Percentiles rank a stretch among this genome's conserved stretches.
These are phyloP conservation scores for Bombylius discolor DNA, from an alignment of 2,888 invertebrate genomes.

Conservation along the genomic window DNA sequence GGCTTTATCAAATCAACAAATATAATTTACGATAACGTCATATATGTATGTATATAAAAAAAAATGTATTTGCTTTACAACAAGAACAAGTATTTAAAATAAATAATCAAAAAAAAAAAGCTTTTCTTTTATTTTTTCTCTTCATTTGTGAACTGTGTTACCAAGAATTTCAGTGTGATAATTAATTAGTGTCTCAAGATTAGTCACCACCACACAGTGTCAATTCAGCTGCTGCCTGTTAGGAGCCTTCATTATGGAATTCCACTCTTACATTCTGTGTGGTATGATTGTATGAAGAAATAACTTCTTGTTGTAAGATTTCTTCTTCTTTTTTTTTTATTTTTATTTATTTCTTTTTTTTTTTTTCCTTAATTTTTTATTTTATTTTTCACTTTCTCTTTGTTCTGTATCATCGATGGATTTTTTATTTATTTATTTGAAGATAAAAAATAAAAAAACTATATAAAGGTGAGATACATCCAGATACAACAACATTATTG, in stretches of 20 bases:
- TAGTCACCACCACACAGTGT: slow-evolving; percentile 3
- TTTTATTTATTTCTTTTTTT: too few species aligned
- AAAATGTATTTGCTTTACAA: too few species aligned
- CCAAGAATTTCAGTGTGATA: slow-evolving; percentile 7
- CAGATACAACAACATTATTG: not conserved
- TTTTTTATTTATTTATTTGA: too few species aligned
- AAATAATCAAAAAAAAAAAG: slow-evolving; percentile 5
- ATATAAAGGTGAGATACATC: too few species aligned
- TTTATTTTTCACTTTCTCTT: not conserved
- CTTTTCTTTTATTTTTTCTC: slow-evolving; percentile 3
- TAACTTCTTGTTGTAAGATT: not conserved
- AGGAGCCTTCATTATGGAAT: not conserved
- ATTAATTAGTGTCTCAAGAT: slow-evolving; percentile 12
- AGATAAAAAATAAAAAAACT: not conserved
- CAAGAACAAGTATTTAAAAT: too few species aligned
- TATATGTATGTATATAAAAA: too few species aligned
- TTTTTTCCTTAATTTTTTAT: too few species aligned
- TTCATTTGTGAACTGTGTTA: not conserved
- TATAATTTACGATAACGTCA: too few species aligned
- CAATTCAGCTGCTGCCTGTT: not conserved
- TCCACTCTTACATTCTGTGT: slow-evolving; percentile 1
- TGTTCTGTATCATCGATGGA: not conserved
- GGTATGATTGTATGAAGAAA: not conserved
- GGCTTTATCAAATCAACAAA: too few species aligned
- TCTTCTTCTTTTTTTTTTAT: too few species aligned